Percentiles rank a stretch among this genome's conserved stretches.
These are phyloP conservation scores for Verasper variegatus DNA, from an alignment of 2,113 vertebrate genomes.

Conservation along the genomic window DNA sequence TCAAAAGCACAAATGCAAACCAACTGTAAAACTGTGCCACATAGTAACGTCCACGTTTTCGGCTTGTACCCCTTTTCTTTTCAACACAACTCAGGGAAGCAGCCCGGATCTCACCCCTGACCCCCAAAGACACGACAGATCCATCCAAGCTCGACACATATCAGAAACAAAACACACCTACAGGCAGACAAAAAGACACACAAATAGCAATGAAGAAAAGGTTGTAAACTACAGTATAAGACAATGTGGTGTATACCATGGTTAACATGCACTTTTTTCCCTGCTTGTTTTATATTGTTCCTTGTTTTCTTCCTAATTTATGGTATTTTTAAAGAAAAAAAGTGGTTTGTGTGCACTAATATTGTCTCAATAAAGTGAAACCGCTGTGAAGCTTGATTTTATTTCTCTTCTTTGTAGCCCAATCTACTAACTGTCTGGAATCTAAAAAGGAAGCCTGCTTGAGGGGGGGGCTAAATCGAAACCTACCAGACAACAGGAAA, in stretches of 20 bases:
- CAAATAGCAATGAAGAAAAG: conserved; percentile 66
- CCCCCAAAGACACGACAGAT: conserved; percentile 62
- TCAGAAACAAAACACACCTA: conserved; percentile 65
- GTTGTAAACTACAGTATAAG: conserved; percentile 74
- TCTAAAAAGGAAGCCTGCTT: conserved; percentile 33
- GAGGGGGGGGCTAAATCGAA: conserved; percentile 38
- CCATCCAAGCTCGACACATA: conserved; percentile 63
- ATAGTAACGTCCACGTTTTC: conserved; percentile 18
- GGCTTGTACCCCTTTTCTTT: conserved; percentile 59
- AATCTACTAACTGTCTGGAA: conserved; percentile 56
- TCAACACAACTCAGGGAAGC: conserved; percentile 83
- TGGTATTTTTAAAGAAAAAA: conserved; percentile 73
- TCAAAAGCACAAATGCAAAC: conserved; percentile 71
- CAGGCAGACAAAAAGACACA: conserved; percentile 62
- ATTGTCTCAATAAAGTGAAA: conserved; percentile 78
- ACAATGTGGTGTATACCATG: conserved; percentile 73
- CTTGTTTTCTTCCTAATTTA: conserved; percentile 80
- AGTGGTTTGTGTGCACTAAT: conserved; percentile 81
- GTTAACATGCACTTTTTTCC: conserved; percentile 78
- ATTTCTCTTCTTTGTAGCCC: conserved; percentile 47
- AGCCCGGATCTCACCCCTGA: conserved; percentile 83
- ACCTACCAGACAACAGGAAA: conserved; percentile 32
- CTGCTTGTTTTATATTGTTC: conserved; percentile 80
- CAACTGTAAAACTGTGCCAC: conserved; percentile 33
- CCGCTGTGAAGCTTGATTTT: conserved; percentile 76